A percentile compares a stretch with the other conserved stretches of the same genome.
Conservation (phyloP, 2,113 vertebrate genomes). For the Hassar affinis region DNA sequence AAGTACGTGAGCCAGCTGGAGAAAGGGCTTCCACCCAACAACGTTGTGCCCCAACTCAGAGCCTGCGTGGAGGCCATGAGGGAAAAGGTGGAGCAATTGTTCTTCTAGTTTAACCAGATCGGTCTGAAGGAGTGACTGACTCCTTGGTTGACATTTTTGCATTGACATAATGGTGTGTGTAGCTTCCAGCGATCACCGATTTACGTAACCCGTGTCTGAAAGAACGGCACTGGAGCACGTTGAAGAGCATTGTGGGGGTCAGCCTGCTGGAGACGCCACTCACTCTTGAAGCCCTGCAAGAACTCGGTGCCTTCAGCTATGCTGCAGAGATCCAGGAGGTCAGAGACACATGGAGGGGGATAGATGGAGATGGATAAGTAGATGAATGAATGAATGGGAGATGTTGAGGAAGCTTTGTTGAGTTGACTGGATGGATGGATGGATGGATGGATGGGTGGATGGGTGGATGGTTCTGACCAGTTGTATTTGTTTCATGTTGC, state of each 20-base stretch:
- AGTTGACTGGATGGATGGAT: no score
- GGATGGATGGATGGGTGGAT: neutral
- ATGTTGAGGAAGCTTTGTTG: no score
- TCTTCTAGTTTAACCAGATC: neutral
- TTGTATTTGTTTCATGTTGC: neutral
- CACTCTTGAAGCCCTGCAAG: slow-evolving; percentile 67
- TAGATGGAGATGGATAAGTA: neutral
- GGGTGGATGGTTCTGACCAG: neutral
- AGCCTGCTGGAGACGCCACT: slow-evolving; percentile 65
- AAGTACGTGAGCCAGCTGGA: slow-evolving; percentile 79
- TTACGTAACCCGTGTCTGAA: slow-evolving; percentile 79
- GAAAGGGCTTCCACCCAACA: slow-evolving; percentile 79
- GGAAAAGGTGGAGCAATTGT: slow-evolving; percentile 69
- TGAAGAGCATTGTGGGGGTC: slow-evolving; percentile 71
- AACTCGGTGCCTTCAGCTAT: slow-evolving; percentile 74
- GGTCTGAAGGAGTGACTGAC: neutral
- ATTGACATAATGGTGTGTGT: neutral
- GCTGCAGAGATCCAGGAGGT: slow-evolving; percentile 76
- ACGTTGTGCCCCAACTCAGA: slow-evolving; percentile 74
- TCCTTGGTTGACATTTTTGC: neutral
- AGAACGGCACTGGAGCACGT: slow-evolving; percentile 71
- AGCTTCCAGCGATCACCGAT: slow-evolving; percentile 79
- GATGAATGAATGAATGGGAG: neutral
- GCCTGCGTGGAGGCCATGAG: slow-evolving; percentile 75
- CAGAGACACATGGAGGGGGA: neutral